Evolutionary conservation across 2,888 invertebrate species (phyloP).

Genomic region (Tiliacea aurago): DNA sequence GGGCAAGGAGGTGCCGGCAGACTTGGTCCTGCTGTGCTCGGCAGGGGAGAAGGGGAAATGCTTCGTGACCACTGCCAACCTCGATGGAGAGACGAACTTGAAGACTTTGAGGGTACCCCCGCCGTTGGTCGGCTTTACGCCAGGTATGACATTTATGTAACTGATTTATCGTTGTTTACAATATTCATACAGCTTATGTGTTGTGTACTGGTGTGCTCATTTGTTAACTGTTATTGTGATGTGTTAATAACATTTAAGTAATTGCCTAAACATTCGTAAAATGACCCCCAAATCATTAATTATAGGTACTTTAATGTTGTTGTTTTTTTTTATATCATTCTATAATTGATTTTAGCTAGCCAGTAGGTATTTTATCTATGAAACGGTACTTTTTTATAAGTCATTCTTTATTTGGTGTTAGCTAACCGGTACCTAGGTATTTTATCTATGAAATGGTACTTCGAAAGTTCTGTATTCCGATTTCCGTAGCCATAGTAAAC

Average conservation of each 20-base stretch:
- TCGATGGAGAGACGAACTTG: constrained; percentile 95
- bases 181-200: constrained; percentile 13
- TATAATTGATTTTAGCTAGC: not conserved
- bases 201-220: constrained; percentile 15
- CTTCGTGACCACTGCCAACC: constrained; percentile 95
- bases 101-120: constrained; percentile 91
- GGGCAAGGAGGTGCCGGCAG: constrained; percentile 95
- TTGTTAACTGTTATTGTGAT: constrained; percentile 15
- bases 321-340: not conserved
- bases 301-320: not conserved
- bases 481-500: too few species aligned
- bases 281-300: not conserved
- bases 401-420: not conserved
- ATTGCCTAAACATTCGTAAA: not conserved
- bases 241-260: not conserved
- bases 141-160: constrained; percentile 74
- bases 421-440: not conserved
- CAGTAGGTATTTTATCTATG: not conserved
- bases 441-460: not conserved
- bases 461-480: too few species aligned
- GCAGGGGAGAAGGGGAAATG: constrained; percentile 93
- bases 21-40: constrained; percentile 93
- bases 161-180: not conserved
- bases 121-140: constrained; percentile 82
- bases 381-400: not conserved